phyloP scores from a whole-genome alignment of 2,797 vertebrate genomes.

The Percopsis omiscomaycus region DNA sequence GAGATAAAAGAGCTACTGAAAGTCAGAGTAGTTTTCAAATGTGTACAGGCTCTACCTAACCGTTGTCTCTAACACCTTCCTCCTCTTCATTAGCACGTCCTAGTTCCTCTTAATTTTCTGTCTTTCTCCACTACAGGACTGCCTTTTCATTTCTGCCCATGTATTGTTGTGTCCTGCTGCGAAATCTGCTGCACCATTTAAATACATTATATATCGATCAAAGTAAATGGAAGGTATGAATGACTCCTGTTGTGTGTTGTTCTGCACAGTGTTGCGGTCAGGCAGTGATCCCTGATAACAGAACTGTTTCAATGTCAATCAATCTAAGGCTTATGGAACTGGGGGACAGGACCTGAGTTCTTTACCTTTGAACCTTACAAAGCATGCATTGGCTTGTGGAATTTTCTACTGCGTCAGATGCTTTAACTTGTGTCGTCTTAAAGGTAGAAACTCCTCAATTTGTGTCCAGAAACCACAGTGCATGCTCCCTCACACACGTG shows the following conservation, averaged over 20 bases:
- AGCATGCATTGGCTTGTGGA: conserved; percentile 12
- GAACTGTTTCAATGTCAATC: conserved; percentile 33
- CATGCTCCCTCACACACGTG: no score
- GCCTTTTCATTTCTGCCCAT: conserved; percentile 47
- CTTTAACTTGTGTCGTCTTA: neutral
- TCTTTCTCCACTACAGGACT: conserved; percentile 18
- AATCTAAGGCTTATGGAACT: conserved; percentile 33
- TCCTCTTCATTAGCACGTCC: conserved; percentile 9
- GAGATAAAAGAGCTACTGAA: conserved; percentile 49
- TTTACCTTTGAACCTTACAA: conserved; percentile 5
- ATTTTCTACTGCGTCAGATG: neutral
- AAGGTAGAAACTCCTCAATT: no score
- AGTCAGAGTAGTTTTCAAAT: conserved; percentile 47
- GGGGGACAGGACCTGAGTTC: conserved; percentile 26
- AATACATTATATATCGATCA: no score
- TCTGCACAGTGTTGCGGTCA: conserved; percentile 64
- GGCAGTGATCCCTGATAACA: conserved; percentile 49
- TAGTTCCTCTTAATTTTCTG: conserved; percentile 19
- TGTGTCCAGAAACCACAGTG: no score
- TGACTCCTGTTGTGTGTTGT: conserved; percentile 20
- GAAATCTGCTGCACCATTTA: no score
- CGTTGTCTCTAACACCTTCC: conserved; percentile 31
- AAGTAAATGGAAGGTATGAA: no score
- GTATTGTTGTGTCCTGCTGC: conserved; percentile 14
- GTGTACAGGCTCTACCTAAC: neutral